Evolutionary conservation across 2,113 vertebrate species (phyloP).

Genomic region (Andinoacara biseriatus): DNA sequence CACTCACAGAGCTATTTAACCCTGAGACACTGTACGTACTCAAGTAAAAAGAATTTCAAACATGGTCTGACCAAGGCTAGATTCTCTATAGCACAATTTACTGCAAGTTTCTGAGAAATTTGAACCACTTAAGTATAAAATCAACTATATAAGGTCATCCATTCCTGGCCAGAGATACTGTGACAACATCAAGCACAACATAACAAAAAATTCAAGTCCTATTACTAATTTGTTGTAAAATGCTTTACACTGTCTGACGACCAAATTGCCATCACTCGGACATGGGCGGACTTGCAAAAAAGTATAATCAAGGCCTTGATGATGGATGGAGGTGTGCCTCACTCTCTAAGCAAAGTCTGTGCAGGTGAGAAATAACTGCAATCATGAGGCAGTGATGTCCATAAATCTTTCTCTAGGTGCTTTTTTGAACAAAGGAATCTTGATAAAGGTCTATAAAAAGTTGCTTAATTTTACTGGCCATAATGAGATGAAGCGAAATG

Average conservation of each 20-base stretch:
- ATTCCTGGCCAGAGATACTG: neutral
- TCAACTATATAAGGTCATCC: neutral
- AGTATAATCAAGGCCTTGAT: neutral
- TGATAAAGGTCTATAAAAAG: neutral
- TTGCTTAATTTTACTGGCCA: neutral
- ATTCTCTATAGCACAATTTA: neutral
- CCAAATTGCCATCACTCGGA: neutral
- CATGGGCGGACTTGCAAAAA: neutral
- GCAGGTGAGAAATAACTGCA: neutral
- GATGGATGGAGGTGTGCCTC: neutral
- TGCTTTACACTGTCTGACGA: neutral
- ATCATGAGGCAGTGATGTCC: neutral
- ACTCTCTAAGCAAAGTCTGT: neutral
- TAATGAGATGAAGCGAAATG: neutral
- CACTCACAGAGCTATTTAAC: neutral
- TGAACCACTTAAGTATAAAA: neutral
- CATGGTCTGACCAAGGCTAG: neutral
- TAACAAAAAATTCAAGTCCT: neutral
- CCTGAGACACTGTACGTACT: neutral
- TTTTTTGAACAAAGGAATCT: neutral
- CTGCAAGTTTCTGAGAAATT: neutral
- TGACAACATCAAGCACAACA: neutral
- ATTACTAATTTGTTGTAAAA: neutral
- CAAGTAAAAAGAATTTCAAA: neutral
- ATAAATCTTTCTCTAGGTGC: neutral